These are phyloP conservation scores for Tragopan temminckii DNA, from an alignment of 2,797 vertebrate genomes.

Conservation along the genomic window DNA sequence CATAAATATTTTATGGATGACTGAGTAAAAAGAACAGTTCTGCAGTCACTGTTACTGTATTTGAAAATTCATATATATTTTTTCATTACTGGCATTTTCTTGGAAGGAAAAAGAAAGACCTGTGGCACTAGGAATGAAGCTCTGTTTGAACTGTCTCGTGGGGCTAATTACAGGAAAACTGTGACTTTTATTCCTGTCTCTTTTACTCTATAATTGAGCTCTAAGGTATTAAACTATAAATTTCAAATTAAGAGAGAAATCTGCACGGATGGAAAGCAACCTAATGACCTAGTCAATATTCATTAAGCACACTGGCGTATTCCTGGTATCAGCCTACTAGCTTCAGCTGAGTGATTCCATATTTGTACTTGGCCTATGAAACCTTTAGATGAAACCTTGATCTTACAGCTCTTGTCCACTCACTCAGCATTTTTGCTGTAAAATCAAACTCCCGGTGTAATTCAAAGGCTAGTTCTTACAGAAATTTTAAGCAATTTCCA, in stretches of 20 bases:
- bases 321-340: background rate
- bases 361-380: background rate
- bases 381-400: background rate
- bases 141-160: slow-evolving; percentile 11
- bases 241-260: slow-evolving; percentile 26
- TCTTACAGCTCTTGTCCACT: background rate
- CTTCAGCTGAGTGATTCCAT: background rate
- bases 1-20: background rate
- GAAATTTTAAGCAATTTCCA: background rate
- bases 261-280: background rate
- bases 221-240: slow-evolving; percentile 31
- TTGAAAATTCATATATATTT: background rate
- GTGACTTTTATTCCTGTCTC: slow-evolving; percentile 33
- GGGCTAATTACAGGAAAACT: slow-evolving; percentile 17
- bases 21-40: background rate
- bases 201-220: slow-evolving; percentile 16
- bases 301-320: background rate
- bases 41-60: background rate
- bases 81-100: background rate
- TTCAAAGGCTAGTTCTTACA: background rate
- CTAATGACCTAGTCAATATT: background rate
- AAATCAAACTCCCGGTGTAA: background rate
- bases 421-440: background rate
- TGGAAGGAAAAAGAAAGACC: background rate
- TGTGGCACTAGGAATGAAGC: background rate